Evolutionary conservation across 2,888 invertebrate species (phyloP), one percentile per base, ranked within the genome.

Genomic region (Hedya salicella): DNA sequence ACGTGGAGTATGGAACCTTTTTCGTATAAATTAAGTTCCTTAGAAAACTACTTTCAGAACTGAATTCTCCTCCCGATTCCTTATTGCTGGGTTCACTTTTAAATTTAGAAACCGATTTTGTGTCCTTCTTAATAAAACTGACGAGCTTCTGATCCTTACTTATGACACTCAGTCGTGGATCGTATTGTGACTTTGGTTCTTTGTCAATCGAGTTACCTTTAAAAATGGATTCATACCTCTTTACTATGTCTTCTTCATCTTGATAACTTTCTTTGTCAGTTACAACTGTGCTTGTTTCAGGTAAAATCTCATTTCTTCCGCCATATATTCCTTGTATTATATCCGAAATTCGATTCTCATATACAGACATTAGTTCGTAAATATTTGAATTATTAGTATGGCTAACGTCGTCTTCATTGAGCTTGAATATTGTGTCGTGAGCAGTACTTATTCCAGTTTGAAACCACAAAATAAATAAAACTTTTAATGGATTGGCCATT

Each of bases 241-340:
- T 57, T n/a, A 8, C n/a, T 32, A 19, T 46, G n/a, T 46, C n/a
- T 19, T 57, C 44, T 30, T 9, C 57, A 6, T 9, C 1, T n/a
- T 57, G 30, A 1, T 19, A 25, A 46, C n/a, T 16, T 30, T 44
- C 57, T 8, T 3, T 13, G 8, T 25, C 6, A 9, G 9, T 9
- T 0, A 9, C 36, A 11, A 36, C 36, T 36, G 36, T 36, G 11
- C 36, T 36, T 9, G 36, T 36, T 25, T 25, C 25, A 25, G 25
- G 25, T 25, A 25, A 25, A 36, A 2, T 36, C 6, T 17, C 19
- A 32, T 32, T 46, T 0, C 32, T 57, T 8, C 0, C n/a, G 9
- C 32, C 17, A 32, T 44, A 57, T 30, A 57, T 17, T 46, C n/a
- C 16, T 4, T 46, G 8, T 32, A 57, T 1, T 13, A 57, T 30